Base-by-base conservation (phyloP, 2,888 invertebrate genomes). In the Diabrotica balteata region DNA sequence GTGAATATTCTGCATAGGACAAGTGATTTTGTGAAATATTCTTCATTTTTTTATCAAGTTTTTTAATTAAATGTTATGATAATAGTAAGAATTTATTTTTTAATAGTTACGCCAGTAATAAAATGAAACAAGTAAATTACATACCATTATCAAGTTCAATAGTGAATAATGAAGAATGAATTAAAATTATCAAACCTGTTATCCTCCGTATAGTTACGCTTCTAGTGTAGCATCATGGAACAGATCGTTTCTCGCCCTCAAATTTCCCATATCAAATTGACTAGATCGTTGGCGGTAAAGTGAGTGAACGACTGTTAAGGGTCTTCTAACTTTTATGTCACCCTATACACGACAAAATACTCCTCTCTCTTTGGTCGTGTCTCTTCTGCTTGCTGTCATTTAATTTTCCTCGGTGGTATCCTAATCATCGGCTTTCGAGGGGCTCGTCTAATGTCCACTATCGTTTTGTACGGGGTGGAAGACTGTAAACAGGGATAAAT, bases 211-310 rank as follows among this genome's bases (percentile, higher is more conserved):
- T 47, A 42, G 49, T 17, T 58, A 72, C 72, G 70, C 65, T 73
- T 60, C 69, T 72, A 73, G 9, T n/a, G 11, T 49, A 55, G 42
- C 50, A 66, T 66, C 68, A 59, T 55, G 10, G 67, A 58, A 70
- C 73, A 72, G 72, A 71, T 69, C 60, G 68, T 63, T 44, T 66
- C 67, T 63, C 70, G 53, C 74, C 75, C 74, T 73, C 74, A 73
- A 76, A 77, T 77, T 74, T 76, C 73, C 76, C 75, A 74, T 76
- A 74, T 75, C 75, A 76, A 77, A 77, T 77, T 77, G 77, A 76
- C 77, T 77, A 75, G 77, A 73, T 75, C 73, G 63, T 53, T 43
- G 58, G 65, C 61, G 63, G 68, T 57, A 55, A 58, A 60, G 50
- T 52, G 59, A 59, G 59, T 59, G 53, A 51, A 63, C 46, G 22